Evolutionary conservation across 2,113 vertebrate genomes (phyloP).

Genomic region (Rallus limicola): DNA sequence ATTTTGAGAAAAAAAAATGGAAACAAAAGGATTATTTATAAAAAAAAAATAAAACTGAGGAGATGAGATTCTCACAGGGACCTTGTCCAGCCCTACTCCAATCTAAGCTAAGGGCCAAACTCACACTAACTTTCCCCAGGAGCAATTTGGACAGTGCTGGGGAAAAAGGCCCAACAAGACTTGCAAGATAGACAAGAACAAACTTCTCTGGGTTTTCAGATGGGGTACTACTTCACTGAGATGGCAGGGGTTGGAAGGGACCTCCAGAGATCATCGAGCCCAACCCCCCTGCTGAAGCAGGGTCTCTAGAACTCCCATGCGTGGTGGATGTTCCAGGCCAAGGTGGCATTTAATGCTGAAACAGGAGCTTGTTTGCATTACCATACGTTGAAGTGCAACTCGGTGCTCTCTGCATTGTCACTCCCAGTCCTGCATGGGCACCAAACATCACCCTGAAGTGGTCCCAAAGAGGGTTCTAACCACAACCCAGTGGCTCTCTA

Average conservation of each 20-base stretch:
- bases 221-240: not conserved
- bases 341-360: not conserved
- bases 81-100: not conserved
- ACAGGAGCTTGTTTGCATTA: not conserved
- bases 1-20: slow-evolving; percentile 17
- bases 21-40: slow-evolving; percentile 22
- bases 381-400: not conserved
- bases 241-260: too few species aligned
- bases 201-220: not conserved
- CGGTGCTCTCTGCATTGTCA: not conserved
- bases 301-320: not conserved
- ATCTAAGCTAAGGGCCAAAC: not conserved
- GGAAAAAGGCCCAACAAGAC: not conserved
- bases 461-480: not conserved
- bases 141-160: not conserved
- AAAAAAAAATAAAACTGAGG: not conserved
- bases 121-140: not conserved
- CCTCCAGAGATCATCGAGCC: too few species aligned
- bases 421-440: not conserved
- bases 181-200: not conserved
- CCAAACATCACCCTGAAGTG: not conserved
- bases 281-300: too few species aligned
- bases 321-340: not conserved
- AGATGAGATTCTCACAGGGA: not conserved
- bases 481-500: not conserved